Evolutionary conservation across 2,797 vertebrate species (phyloP).

Genomic region (Holocentrus rufus): DNA sequence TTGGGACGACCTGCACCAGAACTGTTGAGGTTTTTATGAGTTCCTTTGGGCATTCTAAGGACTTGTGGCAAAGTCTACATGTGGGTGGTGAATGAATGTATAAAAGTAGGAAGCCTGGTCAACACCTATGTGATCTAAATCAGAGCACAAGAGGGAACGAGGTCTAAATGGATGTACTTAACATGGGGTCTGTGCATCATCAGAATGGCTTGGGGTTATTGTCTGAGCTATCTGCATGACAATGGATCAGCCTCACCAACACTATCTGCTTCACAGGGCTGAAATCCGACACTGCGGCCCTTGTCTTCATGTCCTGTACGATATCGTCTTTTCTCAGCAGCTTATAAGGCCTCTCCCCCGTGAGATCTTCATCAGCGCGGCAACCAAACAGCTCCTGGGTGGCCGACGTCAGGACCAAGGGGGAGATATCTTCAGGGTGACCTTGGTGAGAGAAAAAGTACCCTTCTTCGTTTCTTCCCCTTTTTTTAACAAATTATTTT

Average conservation of each 20-base stretch:
- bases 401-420: constrained; percentile 88
- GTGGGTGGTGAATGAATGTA: background rate
- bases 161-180: constrained; percentile 29
- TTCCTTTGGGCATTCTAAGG: background rate
- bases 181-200: constrained; percentile 49
- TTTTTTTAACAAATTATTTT: no score
- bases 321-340: constrained; percentile 90
- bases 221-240: constrained; percentile 40
- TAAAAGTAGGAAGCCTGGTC: constrained; percentile 10
- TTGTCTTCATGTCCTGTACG: constrained; percentile 86
- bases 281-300: constrained; percentile 93
- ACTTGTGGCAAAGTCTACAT: background rate
- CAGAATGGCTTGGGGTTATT: constrained; percentile 42
- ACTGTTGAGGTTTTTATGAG: constrained; percentile 12
- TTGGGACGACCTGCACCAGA: background rate
- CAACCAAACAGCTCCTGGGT: constrained; percentile 93
- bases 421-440: constrained; percentile 87
- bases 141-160: constrained; percentile 5
- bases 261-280: constrained; percentile 86
- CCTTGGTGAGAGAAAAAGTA: constrained; percentile 67
- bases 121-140: constrained; percentile 12
- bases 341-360: constrained; percentile 85
- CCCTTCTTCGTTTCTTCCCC: no score
- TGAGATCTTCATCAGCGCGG: constrained; percentile 85
- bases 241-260: constrained; percentile 78